These are phyloP conservation scores for Cephalopterus ornatus DNA, from an alignment of 2,113 vertebrate genomes.

Conservation along the genomic window DNA sequence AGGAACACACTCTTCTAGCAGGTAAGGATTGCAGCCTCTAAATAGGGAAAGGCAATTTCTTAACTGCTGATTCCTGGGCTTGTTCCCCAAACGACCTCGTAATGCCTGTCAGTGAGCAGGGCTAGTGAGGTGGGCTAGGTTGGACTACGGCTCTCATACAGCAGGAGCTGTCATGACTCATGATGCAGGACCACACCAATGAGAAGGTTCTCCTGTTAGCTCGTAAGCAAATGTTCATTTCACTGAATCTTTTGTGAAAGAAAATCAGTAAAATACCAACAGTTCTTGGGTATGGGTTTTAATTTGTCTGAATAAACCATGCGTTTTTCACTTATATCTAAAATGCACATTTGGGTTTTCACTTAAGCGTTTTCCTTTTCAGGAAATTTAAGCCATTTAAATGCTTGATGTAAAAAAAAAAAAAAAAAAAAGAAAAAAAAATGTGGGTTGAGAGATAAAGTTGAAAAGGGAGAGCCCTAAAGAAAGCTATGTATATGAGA, in stretches of 20 bases:
- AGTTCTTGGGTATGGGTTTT: neutral
- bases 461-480: neutral
- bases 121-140: neutral
- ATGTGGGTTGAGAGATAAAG: neutral
- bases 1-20: neutral
- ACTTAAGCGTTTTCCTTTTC: neutral
- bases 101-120: neutral
- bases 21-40: neutral
- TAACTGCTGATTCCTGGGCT: neutral
- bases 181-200: neutral
- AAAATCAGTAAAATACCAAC: neutral
- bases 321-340: neutral
- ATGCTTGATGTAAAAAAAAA: neutral
- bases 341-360: neutral
- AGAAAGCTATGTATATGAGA: neutral
- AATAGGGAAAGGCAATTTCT: neutral
- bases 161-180: fast-evolving
- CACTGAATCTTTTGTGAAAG: neutral
- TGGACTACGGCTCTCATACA: neutral
- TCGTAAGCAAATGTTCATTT: neutral
- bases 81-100: neutral
- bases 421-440: neutral
- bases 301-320: neutral
- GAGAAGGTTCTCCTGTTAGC: neutral
- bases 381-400: neutral